Evolutionary conservation across 2,113 vertebrate species (phyloP).

Genomic region (Phalacrocorax brasilianus): DNA sequence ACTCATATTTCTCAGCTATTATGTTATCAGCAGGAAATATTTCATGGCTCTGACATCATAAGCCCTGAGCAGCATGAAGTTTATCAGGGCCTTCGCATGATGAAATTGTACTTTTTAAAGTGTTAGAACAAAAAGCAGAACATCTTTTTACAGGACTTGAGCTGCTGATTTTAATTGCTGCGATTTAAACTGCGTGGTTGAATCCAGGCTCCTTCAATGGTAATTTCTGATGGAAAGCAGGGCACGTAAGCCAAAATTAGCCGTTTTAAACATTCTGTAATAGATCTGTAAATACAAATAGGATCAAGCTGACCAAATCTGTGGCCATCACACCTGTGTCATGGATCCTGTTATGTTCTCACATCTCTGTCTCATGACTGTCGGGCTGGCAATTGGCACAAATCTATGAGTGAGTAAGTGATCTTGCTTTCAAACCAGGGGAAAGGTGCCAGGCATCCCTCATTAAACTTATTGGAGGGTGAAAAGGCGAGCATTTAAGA

Average conservation of each 20-base stretch:
- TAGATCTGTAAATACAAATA: not conserved
- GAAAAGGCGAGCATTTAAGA: not conserved
- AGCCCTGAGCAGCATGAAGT: slow-evolving; percentile 40
- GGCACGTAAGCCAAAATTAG: not conserved
- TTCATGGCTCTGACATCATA: slow-evolving; percentile 53
- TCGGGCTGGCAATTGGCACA: not conserved
- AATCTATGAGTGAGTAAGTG: not conserved
- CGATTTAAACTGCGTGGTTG: not conserved
- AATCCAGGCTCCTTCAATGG: not conserved
- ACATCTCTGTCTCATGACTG: not conserved
- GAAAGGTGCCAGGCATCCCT: not conserved
- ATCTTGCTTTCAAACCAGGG: not conserved
- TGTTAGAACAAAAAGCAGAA: not conserved
- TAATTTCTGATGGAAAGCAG: not conserved
- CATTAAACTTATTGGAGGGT: not conserved
- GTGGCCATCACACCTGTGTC: not conserved
- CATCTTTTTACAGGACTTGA: not conserved
- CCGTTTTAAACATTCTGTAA: not conserved
- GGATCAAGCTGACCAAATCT: not conserved
- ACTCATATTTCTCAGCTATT: slow-evolving; percentile 53
- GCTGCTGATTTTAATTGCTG: not conserved
- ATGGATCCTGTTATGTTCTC: not conserved
- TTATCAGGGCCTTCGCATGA: slow-evolving; percentile 2
- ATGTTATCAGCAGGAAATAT: slow-evolving; percentile 50
- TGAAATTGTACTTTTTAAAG: slow-evolving; percentile 53